Evolutionary conservation across 2,113 vertebrate species (phyloP), one percentile per base, ranked within the genome.

Genomic region (Globicephala melas): DNA sequence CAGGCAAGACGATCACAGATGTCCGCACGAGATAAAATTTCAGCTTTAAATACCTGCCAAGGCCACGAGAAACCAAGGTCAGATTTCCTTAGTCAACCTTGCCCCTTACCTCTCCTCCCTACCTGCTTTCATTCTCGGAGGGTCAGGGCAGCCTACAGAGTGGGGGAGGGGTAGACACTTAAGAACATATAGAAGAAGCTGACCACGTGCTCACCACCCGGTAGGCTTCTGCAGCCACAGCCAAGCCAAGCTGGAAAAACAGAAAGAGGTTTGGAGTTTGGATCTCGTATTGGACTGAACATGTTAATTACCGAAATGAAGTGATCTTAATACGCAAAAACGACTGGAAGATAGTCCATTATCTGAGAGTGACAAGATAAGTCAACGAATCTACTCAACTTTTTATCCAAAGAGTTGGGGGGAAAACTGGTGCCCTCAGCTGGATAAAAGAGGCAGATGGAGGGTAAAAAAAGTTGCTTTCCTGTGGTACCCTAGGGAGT

Each of bases 131-230:
- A 70, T 1, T 6, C 50, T 47, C n/a, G 28, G 26, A 74, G 26
- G 67, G 9, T 55, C 55, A 36, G 23, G 36, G 17, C n/a, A 87
- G 12, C n/a, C 60, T n/a, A 8, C 41, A 3, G 4, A 77, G 20
- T 26, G 0, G 6, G 14, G 33, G 8, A 60, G 47, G 23, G 14
- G 23, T 25, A 41, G 10, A 70, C 2, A 17, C 7, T 15, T 26
- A 53, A 23, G 31, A 31, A 53, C 62, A 67, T 4, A 41, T 33
- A 76, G n/a, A 47, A 65, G 53, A 73, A 8, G 6, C 21, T 21
- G 68, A 70, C 23, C 68, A 10, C 1, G 1, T 25, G 28, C 0
- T 2, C 28, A 5, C 36, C 84, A 23, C 13, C 7, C 8, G 11
- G 0, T 41, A 89, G 80, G 26, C 38, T 36, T 53, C 15, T 44